phyloP scores from a whole-genome alignment of 2,797 vertebrate species.

The Moxostoma hubbsi region DNA sequence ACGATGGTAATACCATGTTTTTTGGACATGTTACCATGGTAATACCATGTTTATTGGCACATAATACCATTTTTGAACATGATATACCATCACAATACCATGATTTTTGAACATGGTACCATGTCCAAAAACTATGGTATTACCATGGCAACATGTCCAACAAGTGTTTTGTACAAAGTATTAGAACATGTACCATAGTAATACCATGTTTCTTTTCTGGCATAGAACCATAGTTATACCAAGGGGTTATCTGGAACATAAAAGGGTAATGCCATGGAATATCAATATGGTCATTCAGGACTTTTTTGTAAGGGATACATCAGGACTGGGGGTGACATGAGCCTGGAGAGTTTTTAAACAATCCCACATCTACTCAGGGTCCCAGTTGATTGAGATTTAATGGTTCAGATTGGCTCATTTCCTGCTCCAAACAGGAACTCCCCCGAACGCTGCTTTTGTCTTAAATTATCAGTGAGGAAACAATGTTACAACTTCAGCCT shows the following conservation, averaged over 20 bases:
- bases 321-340: neutral
- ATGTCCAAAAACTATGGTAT: too few relatives aligned
- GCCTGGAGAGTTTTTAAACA: neutral
- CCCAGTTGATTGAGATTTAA: neutral
- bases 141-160: too few relatives aligned
- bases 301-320: neutral
- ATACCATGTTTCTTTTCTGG: neutral
- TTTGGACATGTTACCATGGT: too few relatives aligned
- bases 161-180: too few relatives aligned
- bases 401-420: constrained; percentile 31
- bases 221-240: neutral
- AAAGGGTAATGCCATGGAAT: too few relatives aligned
- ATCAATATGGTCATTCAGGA: too few relatives aligned
- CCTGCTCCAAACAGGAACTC: constrained; percentile 46
- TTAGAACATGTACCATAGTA: neutral
- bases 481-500: constrained; percentile 1
- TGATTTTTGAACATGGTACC: too few relatives aligned
- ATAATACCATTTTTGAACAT: too few relatives aligned
- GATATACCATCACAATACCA: too few relatives aligned
- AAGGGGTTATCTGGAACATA: too few relatives aligned
- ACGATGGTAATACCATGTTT: too few relatives aligned
- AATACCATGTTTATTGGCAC: too few relatives aligned
- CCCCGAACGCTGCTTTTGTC: constrained; percentile 12
- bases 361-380: neutral
- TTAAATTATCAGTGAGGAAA: neutral